Conservation (phyloP, 30 jellyfish, hydroid and myxozoan genomes). For the Cassiopea andromeda region DNA sequence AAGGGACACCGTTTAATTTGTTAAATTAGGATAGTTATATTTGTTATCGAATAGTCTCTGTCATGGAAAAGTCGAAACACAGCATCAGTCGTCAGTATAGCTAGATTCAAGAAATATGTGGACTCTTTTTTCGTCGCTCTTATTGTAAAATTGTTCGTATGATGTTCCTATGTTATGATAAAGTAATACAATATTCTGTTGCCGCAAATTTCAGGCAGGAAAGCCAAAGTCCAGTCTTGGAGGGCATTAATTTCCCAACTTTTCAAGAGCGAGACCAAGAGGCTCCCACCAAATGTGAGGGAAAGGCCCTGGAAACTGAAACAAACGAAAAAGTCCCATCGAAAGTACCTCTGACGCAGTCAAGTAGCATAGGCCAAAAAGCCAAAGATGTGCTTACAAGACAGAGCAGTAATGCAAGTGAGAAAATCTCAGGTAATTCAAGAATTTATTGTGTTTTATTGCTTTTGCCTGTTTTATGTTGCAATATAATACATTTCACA, state of each 20-base stretch:
- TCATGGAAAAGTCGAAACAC: too few relatives aligned
- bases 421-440: conserved; percentile 44
- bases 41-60: too few relatives aligned
- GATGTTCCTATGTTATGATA: too few relatives aligned
- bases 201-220: conserved; percentile 31
- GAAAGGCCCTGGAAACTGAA: conserved; percentile 2
- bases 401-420: conserved; percentile 71
- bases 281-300: neutral
- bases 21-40: too few relatives aligned
- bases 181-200: neutral
- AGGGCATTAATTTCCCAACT: neutral
- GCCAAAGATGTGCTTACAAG: conserved; percentile 61
- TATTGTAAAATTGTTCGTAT: too few relatives aligned
- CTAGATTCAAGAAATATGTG: too few relatives aligned
- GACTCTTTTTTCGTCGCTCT: too few relatives aligned
- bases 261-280: neutral
- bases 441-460: neutral
- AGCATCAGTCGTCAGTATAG: too few relatives aligned
- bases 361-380: conserved; percentile 56
- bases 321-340: conserved; percentile 1
- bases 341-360: conserved; percentile 26
- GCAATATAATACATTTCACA: neutral
- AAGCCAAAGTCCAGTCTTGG: conserved; percentile 24
- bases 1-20: too few relatives aligned
- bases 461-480: neutral